Evolutionary conservation across 2,113 vertebrate genomes (phyloP), one percentile per base, ranked within the genome.

Genomic region (Ivindomyrus marchei): DNA sequence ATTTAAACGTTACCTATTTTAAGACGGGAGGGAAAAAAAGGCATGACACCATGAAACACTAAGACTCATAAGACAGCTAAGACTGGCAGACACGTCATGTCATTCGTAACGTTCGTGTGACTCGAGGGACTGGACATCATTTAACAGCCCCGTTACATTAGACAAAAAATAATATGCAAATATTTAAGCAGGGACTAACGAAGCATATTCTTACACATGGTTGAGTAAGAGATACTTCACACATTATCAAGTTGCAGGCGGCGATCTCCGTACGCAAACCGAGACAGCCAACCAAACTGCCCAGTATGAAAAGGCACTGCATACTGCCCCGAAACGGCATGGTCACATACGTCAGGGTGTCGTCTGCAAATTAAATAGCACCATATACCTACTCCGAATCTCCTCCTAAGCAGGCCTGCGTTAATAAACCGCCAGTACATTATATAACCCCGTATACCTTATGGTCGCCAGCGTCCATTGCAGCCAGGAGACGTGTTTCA

Each of bases 391-490:
- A 39, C 42, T 46, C 6, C 6, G 19, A 42, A 42, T 83, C 3
- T 83, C 36, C 77, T 83, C 42, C 9, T 49, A 49, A 49, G n/a
- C 47, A 86, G 85, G 85, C 85, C 85, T n/a, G 3, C 2, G 19
- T 45, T 86, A 86, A 49, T 45, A 86, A 45, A 31, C 66, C 27
- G 24, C n/a, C 24, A n/a, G 24, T 74, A 74, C 21, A 4, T 53
- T 31, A 58, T 3, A 77, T 36, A 77, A 89, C 31, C 17, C n/a
- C 27, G 45, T 39, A 90, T 90, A 96, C 96, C 96, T 96, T 96
- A 85, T 93, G 95, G 92, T 96, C 95, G 91, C 92, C 91, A 70
- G 92, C 89, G 91, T 96, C 96, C 96, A 96, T 96, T 92, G 94
- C 94, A 94, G 92, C 47, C 45, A 21, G n/a, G 85, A 47, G 45